Base-by-base conservation (phyloP, 1,140 invertebrate genomes). In the Caenorhabditis brenneri region DNA sequence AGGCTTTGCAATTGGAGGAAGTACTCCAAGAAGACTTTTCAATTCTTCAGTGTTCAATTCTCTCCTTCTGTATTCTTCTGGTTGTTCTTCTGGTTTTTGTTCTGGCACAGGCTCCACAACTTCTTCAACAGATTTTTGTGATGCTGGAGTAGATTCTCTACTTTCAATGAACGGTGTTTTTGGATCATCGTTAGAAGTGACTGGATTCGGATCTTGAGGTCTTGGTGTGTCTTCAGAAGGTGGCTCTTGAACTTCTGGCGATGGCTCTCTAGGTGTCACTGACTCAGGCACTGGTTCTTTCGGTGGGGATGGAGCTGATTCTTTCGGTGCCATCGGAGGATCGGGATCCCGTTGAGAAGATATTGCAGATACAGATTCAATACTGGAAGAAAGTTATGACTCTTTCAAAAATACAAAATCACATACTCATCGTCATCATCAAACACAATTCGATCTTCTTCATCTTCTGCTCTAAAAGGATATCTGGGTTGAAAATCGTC, bases 1-100 rank as follows among this genome's bases (percentile, higher is more conserved):
- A 15, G 83, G 83, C 58, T 78, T 84, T 0, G 83, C 83, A 46
- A 84, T 78, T n/a, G 83, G 83, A 58, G 83, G 83, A 29, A 84
- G 83, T 27, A 22, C 69, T 55, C 58, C 29, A 0, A 83, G 27
- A 48, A 80, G 46, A 42, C 65, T 29, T 19, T 51, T 39, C 29
- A 78, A 31, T 12, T 79, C 33, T 55, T 65, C 36, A 9, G 65
- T 65, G 29, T 53, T 80, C 12, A 53, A 53, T 27, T 55, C 49
- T 51, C 27, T 49, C 24, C 24, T 46, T 24, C 36, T 36, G 5
- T 48, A n/a, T 1, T 83, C 69, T 27, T 83, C 82, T 12, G 46
- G 16, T 33, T 7, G 36, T 15, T 79, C 74, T 22, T 83, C 39
- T 46, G 29, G 42, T 33, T 55, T 31, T 29, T n/a, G n/a, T n/a